Evolutionary conservation across 2,888 invertebrate genomes (phyloP).

Genomic region (Drosophila pseudotalamancana): DNA sequence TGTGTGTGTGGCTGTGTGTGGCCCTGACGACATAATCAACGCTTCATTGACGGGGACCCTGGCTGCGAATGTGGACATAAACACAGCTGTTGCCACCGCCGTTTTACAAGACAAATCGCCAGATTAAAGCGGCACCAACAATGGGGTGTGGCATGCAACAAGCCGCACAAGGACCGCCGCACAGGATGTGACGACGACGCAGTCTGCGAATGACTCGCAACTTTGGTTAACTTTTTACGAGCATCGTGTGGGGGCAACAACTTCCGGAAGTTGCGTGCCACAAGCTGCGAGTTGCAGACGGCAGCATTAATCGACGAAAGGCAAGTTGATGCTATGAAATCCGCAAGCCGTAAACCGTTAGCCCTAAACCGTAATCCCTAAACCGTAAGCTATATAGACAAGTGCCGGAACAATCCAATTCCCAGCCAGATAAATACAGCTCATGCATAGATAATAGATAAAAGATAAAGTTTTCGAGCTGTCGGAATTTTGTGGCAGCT

Average conservation of each 20-base stretch:
- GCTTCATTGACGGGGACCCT: constrained; percentile 62
- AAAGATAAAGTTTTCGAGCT: background rate
- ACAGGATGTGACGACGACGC: constrained; percentile 6
- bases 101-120: constrained; percentile 50
- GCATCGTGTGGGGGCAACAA: constrained; percentile 2
- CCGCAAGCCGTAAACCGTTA: background rate
- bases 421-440: background rate
- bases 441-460: background rate
- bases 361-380: too few relatives aligned
- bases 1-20: constrained; percentile 22
- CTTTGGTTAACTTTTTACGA: constrained; percentile 54
- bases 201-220: constrained; percentile 34
- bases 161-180: constrained; percentile 24
- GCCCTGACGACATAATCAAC: constrained; percentile 73
- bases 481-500: too few relatives aligned
- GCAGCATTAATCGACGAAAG: background rate
- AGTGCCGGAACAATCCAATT: too few relatives aligned
- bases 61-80: constrained; percentile 50
- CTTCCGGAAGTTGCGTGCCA: constrained; percentile 9
- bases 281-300: constrained; percentile 1
- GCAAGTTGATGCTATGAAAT: background rate
- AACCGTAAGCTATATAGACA: too few relatives aligned
- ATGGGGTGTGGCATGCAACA: constrained; percentile 37
- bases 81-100: constrained; percentile 50
- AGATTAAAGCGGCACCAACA: constrained; percentile 31